These are phyloP conservation scores for Ostrea edulis DNA, from an alignment of 1,140 invertebrate genomes.

Conservation along the genomic window DNA sequence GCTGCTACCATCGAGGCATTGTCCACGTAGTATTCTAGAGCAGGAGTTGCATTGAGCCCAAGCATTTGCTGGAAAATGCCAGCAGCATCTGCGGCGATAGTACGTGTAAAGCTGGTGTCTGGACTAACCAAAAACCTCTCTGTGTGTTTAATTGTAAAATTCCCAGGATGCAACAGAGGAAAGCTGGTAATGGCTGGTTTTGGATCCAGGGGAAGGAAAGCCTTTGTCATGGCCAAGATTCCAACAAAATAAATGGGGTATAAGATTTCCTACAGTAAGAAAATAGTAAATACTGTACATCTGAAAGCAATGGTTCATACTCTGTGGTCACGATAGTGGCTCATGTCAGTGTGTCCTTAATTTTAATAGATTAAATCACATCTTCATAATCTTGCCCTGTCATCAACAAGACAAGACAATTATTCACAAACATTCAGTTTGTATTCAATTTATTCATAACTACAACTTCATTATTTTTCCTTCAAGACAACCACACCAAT, in stretches of 20 bases:
- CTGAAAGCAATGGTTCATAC: no score
- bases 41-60: background rate
- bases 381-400: no score
- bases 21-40: conserved; percentile 48
- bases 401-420: no score
- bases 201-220: conserved; percentile 51
- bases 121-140: conserved; percentile 55
- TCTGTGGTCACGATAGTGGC: no score
- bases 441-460: no score
- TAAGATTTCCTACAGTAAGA: conserved; percentile 67
- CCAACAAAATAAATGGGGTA: conserved; percentile 69
- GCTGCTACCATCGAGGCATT: conserved; percentile 47
- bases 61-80: conserved; percentile 47
- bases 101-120: conserved; percentile 49
- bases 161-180: conserved; percentile 45
- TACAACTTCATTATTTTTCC: no score
- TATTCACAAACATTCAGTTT: no score
- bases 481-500: no score
- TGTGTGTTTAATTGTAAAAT: conserved; percentile 17
- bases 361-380: no score
- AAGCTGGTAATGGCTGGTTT: conserved; percentile 56
- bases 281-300: background rate
- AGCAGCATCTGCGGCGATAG: conserved; percentile 55
- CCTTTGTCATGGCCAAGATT: conserved; percentile 65
- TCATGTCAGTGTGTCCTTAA: no score